Percentiles rank a stretch among this genome's conserved stretches.
These are phyloP conservation scores for Mormoops blainvillei DNA, from an alignment of 2,113 vertebrate species.

Conservation along the genomic window DNA sequence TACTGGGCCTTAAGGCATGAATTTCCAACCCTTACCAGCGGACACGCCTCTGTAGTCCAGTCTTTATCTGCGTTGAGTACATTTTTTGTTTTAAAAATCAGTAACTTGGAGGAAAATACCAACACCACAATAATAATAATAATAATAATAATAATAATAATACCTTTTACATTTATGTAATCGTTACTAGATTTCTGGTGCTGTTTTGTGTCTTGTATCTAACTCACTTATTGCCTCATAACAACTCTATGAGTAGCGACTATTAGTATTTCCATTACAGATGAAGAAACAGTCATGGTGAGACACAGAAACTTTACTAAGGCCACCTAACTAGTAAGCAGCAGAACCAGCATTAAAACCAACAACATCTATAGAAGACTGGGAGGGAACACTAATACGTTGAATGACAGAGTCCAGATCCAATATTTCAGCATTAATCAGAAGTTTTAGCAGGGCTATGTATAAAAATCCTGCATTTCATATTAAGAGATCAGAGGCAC, in stretches of 20 bases:
- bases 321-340: not conserved
- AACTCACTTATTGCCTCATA: not conserved
- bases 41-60: not conserved
- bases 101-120: not conserved
- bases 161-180: not conserved
- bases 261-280: not conserved
- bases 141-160: not conserved
- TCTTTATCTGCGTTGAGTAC: not conserved
- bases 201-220: not conserved
- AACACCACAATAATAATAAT: not conserved
- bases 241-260: not conserved
- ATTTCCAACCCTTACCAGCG: not conserved
- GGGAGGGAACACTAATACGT: not conserved
- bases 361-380: not conserved
- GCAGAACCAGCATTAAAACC: not conserved
- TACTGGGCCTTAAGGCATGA: not conserved
- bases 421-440: not conserved
- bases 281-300: not conserved
- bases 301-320: not conserved
- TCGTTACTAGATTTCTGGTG: not conserved
- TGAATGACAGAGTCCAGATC: not conserved
- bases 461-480: not conserved
- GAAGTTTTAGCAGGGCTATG: not conserved
- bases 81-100: slow-evolving; percentile 27
- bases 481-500: not conserved